Conservation (phyloP, 2,797 vertebrate species). For the Aulostomus chinensis region DNA sequence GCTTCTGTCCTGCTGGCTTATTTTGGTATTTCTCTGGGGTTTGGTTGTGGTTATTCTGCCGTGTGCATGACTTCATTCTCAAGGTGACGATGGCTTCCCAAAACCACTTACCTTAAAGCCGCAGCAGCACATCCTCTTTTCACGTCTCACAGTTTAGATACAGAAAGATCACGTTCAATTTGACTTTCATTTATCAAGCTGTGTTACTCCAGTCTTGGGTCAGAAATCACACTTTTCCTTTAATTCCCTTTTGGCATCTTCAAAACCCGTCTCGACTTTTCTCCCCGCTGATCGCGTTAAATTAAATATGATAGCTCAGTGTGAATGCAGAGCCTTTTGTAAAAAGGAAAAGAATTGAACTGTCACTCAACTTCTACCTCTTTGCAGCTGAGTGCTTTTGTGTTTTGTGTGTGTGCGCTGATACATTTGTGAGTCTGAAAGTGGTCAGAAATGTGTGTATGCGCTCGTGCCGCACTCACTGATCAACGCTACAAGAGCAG, state of each 20-base stretch:
- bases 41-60: conserved; percentile 15
- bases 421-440: neutral
- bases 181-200: conserved; percentile 57
- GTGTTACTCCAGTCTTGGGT: conserved; percentile 34
- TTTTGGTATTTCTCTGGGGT: no score
- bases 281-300: conserved; percentile 40
- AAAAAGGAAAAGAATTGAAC: conserved; percentile 55
- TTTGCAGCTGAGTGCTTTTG: conserved; percentile 19
- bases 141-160: no score
- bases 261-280: conserved; percentile 20
- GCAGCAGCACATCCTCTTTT: conserved; percentile 26
- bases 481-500: conserved; percentile 14
- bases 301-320: conserved; percentile 53
- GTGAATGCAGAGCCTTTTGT: conserved; percentile 33
- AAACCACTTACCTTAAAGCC: conserved; percentile 39
- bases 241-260: conserved; percentile 45
- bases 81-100: conserved; percentile 42
- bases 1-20: no score
- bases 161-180: conserved; percentile 54
- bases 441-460: neutral
- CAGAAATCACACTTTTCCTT: conserved; percentile 52
- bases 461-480: conserved; percentile 1
- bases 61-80: conserved; percentile 12
- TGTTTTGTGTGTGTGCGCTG: neutral
- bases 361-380: conserved; percentile 55